These are phyloP conservation scores for Copsychus sechellarum DNA, from an alignment of 2,113 vertebrate genomes.

Conservation along the genomic window DNA sequence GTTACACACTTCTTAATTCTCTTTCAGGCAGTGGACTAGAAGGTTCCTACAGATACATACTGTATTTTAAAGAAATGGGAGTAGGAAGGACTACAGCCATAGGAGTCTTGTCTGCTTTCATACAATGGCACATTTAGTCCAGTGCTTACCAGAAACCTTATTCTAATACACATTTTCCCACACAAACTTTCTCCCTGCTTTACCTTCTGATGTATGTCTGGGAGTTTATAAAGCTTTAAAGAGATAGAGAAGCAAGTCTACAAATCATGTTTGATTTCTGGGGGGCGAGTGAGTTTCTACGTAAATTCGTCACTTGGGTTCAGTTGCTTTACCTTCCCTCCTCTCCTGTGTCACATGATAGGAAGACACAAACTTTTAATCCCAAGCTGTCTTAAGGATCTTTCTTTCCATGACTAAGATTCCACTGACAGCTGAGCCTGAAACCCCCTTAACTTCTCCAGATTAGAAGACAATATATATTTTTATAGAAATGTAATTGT, in stretches of 20 bases:
- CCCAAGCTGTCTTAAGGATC: slow-evolving; percentile 38
- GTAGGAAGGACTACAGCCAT: not conserved
- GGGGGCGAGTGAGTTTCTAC: not conserved
- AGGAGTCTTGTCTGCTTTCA: not conserved
- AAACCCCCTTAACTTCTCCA: slow-evolving; percentile 40
- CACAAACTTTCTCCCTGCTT: not conserved
- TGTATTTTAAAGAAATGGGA: not conserved
- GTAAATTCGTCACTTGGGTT: not conserved
- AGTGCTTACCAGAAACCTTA: not conserved
- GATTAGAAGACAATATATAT: slow-evolving; percentile 66
- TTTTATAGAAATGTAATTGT: slow-evolving; percentile 72
- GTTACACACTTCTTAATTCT: not conserved
- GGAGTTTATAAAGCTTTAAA: slow-evolving; percentile 43
- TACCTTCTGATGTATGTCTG: not conserved
- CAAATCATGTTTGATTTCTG: not conserved
- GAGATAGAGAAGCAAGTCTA: not conserved
- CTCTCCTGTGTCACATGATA: slow-evolving; percentile 31
- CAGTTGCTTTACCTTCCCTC: slow-evolving; percentile 63
- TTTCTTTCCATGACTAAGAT: slow-evolving; percentile 45
- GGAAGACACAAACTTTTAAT: slow-evolving; percentile 1
- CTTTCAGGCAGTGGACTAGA: not conserved
- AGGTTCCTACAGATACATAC: not conserved
- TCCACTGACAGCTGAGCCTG: slow-evolving; percentile 58
- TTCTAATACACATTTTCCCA: not conserved
- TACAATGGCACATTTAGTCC: not conserved